phyloP scores from a whole-genome alignment of 2,113 vertebrate genomes.

The Nycticryphes semicollaris region DNA sequence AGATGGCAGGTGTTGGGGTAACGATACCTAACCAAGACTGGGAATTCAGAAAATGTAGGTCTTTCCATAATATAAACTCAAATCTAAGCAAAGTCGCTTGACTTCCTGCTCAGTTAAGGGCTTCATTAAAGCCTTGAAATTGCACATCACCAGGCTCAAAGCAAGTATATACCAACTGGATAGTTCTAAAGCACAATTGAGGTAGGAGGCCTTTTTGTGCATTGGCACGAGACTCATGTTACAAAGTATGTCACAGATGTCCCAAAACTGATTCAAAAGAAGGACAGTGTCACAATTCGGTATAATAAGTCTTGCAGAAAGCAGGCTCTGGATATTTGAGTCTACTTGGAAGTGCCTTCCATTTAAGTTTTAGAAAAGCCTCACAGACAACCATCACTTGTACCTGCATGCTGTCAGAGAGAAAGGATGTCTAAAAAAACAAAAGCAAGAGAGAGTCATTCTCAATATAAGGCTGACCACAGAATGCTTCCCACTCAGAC shows the following conservation, averaged over 20 bases:
- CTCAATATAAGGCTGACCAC: not conserved
- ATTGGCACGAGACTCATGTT: not conserved
- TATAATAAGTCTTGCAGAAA: not conserved
- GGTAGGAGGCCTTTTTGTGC: not conserved
- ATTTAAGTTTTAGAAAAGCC: not conserved
- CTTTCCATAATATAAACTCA: not conserved
- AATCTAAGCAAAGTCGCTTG: not conserved
- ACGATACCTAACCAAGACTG: not conserved
- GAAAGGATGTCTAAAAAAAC: not conserved
- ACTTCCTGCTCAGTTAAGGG: not conserved
- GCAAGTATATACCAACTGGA: accelerated
- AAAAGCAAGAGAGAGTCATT: not conserved
- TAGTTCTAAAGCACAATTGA: not conserved
- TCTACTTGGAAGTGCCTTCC: not conserved
- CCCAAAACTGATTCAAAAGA: not conserved
- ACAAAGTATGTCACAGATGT: not conserved
- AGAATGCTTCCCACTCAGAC: not conserved
- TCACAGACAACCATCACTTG: not conserved
- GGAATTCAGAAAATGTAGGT: not conserved
- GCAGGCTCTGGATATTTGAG: not conserved
- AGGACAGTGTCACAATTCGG: not conserved
- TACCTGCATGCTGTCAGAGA: not conserved
- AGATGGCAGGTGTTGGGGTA: not conserved
- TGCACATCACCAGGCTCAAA: not conserved
- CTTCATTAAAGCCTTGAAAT: not conserved